Conservation (phyloP, 1,140 invertebrate species). For the Zaprionus lachaisei region DNA sequence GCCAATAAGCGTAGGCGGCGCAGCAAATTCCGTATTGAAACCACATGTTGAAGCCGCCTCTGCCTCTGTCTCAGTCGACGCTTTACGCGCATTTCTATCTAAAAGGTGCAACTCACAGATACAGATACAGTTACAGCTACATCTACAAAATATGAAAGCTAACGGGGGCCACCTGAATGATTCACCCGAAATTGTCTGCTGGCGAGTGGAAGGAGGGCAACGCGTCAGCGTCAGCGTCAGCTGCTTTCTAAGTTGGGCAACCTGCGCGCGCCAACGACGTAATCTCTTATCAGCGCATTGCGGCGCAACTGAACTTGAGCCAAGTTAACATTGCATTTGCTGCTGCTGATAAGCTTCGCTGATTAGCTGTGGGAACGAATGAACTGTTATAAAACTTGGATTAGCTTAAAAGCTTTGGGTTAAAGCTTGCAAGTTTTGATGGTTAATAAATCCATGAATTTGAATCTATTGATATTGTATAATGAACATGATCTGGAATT, state of each 20-base stretch:
- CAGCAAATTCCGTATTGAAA: slow-evolving; percentile 53
- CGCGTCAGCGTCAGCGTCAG: slow-evolving; percentile 28
- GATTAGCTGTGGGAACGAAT: not conserved
- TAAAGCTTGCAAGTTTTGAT: not conserved
- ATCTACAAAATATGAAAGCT: slow-evolving; percentile 23
- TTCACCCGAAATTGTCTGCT: slow-evolving; percentile 53
- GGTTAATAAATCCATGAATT: not conserved
- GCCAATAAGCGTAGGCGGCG: slow-evolving; percentile 50
- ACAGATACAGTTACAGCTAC: slow-evolving; percentile 6
- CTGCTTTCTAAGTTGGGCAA: slow-evolving; percentile 24
- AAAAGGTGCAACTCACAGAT: slow-evolving; percentile 49
- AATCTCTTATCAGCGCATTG: slow-evolving; percentile 37
- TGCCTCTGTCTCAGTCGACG: slow-evolving; percentile 28
- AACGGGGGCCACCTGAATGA: slow-evolving; percentile 53
- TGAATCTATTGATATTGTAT: not conserved
- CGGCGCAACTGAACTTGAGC: slow-evolving; percentile 38
- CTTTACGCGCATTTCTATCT: slow-evolving; percentile 73
- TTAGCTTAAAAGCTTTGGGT: slow-evolving; percentile 3
- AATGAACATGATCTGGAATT: not conserved
- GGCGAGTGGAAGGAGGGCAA: slow-evolving; percentile 12
- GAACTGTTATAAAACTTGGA: not conserved
- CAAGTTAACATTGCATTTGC: slow-evolving; percentile 39
- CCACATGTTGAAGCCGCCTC: slow-evolving; percentile 72
- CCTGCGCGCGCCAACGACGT: slow-evolving; percentile 15
- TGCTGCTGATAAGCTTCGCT: slow-evolving; percentile 19